Evolutionary conservation across 2,113 vertebrate species (phyloP).

Genomic region (Neolamprologus fasciatus): DNA sequence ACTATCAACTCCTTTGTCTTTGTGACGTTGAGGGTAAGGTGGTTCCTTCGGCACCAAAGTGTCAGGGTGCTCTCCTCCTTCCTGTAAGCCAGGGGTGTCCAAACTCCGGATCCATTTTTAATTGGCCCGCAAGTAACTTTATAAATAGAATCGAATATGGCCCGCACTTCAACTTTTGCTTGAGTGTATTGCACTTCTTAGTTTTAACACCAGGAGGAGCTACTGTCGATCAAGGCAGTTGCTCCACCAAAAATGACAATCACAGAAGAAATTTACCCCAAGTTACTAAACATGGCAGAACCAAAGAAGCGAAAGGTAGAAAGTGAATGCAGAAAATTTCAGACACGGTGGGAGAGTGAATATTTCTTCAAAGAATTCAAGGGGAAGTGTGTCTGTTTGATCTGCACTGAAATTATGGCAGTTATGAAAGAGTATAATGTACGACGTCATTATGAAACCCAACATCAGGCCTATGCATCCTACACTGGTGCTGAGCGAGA

Average conservation of each 20-base stretch:
- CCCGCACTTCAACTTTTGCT: neutral
- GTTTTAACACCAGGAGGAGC: neutral
- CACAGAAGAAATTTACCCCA: neutral
- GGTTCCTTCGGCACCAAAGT: neutral
- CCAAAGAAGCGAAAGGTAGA: accelerated
- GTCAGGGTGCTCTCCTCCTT: neutral
- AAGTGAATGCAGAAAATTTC: neutral
- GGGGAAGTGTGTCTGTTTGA: too few relatives aligned
- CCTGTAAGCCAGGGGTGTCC: neutral
- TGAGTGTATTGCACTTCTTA: neutral
- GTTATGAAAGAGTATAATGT: too few relatives aligned
- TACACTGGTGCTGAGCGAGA: neutral
- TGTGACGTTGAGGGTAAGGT: neutral
- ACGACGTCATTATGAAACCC: too few relatives aligned
- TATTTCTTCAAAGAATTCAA: neutral
- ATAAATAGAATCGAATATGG: neutral
- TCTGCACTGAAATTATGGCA: too few relatives aligned
- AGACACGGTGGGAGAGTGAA: neutral
- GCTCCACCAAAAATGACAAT: neutral
- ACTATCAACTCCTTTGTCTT: neutral
- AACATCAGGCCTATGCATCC: neutral
- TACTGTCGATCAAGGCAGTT: neutral
- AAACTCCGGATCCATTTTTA: neutral
- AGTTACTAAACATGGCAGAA: neutral
- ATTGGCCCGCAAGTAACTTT: neutral